These are phyloP conservation scores for Eilema griseolum DNA, from an alignment of 2,888 invertebrate species.

Conservation along the genomic window DNA sequence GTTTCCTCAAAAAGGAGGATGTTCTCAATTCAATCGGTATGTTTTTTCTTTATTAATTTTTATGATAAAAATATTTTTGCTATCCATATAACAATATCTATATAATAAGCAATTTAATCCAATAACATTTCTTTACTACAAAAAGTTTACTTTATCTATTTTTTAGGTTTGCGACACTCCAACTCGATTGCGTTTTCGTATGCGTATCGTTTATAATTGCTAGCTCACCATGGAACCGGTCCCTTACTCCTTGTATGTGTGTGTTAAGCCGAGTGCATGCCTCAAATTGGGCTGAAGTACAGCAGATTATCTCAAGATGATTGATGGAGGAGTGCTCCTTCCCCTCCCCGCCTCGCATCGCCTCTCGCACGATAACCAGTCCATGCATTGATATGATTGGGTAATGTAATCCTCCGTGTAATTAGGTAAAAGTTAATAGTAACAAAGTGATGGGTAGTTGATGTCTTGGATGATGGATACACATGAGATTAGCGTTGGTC, in stretches of 20 bases:
- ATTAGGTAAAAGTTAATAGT: constrained; percentile 54
- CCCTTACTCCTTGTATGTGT: constrained; percentile 59
- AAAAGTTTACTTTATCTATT: background rate
- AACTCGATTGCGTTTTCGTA: constrained; percentile 8
- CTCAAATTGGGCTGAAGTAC: constrained; percentile 86
- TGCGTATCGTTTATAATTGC: constrained; percentile 25
- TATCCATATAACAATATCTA: background rate
- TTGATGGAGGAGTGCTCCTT: constrained; percentile 80
- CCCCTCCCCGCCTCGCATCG: constrained; percentile 17
- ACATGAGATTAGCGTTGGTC: background rate
- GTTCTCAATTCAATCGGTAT: too few relatives aligned
- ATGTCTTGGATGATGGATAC: constrained; percentile 11
- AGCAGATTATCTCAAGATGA: constrained; percentile 89
- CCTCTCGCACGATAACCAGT: constrained; percentile 45
- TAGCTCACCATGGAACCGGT: constrained; percentile 45
- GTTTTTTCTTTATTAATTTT: background rate
- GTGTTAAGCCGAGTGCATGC: constrained; percentile 82
- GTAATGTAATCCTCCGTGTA: constrained; percentile 56
- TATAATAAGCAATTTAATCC: background rate
- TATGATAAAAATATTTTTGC: background rate
- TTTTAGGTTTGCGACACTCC: background rate
- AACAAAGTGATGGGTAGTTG: constrained; percentile 25
- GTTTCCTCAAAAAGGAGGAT: too few relatives aligned
- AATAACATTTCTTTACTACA: background rate
- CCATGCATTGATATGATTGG: constrained; percentile 51